A percentile compares a stretch with the other conserved stretches of the same genome.
These are phyloP conservation scores for Helicolenus hilgendorfi DNA, from an alignment of 2,797 vertebrate genomes.

Conservation along the genomic window DNA sequence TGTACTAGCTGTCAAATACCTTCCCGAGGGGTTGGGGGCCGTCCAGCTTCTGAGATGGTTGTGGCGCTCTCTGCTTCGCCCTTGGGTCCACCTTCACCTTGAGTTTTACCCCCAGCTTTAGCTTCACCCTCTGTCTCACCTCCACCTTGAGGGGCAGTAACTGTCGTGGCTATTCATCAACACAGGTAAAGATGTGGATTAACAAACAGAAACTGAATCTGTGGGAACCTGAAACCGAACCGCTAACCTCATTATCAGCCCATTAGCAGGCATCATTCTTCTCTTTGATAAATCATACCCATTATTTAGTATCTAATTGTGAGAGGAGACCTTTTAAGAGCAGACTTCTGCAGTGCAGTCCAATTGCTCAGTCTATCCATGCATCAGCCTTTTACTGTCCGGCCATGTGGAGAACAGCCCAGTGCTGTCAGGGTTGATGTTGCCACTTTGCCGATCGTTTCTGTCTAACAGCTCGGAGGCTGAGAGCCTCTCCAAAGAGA, in stretches of 20 bases:
- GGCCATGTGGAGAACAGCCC: conserved; percentile 83
- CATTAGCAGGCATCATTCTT: conserved; percentile 6
- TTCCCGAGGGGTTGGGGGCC: conserved; percentile 40
- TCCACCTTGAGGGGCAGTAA: conserved; percentile 24
- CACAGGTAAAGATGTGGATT: conserved; percentile 20
- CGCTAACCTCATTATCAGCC: conserved; percentile 13
- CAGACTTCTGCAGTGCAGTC: conserved; percentile 69
- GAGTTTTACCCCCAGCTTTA: neutral
- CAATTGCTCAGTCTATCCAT: conserved; percentile 77
- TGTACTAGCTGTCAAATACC: conserved; percentile 21
- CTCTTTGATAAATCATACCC: conserved; percentile 17
- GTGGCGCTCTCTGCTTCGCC: neutral
- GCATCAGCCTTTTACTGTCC: conserved; percentile 77
- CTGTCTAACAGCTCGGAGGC: conserved; percentile 87
- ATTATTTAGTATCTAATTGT: conserved; percentile 43
- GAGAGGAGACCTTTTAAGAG: conserved; percentile 50
- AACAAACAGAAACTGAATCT: conserved; percentile 27
- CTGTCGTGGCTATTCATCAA: conserved; percentile 21
- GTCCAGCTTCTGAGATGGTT: conserved; percentile 22
- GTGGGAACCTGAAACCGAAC: conserved; percentile 15
- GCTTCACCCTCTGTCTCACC: conserved; percentile 13
- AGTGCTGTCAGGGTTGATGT: conserved; percentile 85
- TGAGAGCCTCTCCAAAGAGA: conserved; percentile 89
- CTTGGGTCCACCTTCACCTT: neutral
- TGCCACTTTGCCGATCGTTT: conserved; percentile 88